These are phyloP conservation scores for Allobates femoralis DNA, from an alignment of 2,797 vertebrate species.

Conservation along the genomic window DNA sequence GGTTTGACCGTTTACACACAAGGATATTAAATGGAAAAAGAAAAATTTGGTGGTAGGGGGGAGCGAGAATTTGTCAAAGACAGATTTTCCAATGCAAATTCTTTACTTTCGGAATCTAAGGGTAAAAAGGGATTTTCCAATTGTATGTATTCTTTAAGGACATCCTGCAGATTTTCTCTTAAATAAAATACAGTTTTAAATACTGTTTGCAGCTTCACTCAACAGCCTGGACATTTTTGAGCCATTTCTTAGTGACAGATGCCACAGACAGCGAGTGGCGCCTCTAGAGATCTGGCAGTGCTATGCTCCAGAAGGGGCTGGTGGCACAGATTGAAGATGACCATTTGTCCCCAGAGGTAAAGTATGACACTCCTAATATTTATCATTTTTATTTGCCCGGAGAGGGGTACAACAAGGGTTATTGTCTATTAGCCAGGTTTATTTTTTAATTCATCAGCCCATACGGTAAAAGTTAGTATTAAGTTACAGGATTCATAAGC, in stretches of 20 bases:
- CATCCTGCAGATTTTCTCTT: not conserved
- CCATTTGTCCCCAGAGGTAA: not conserved
- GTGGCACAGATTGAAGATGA: not conserved
- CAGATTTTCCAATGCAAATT: not conserved
- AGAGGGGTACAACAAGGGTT: not conserved
- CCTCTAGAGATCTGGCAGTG: constrained; percentile 11
- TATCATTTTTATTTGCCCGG: not conserved
- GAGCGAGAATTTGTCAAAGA: too few relatives aligned
- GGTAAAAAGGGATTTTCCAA: not conserved
- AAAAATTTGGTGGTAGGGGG: too few relatives aligned
- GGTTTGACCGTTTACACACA: not conserved
- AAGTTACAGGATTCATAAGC: not conserved
- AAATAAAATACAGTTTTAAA: not conserved
- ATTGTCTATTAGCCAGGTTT: not conserved
- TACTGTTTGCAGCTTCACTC: not conserved
- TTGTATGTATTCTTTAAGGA: not conserved
- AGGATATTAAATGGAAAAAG: not conserved
- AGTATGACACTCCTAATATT: too few relatives aligned
- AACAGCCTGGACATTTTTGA: not conserved
- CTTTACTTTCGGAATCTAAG: not conserved
- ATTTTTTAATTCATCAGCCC: not conserved
- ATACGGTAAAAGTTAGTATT: not conserved
- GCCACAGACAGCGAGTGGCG: not conserved
- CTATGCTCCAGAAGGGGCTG: not conserved
- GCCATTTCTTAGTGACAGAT: constrained; percentile 4